A percentile compares a stretch with the other conserved stretches of the same genome.
Evolutionary conservation across 2,797 vertebrate species (phyloP).

Genomic region (Zenarchopterus dispar): DNA sequence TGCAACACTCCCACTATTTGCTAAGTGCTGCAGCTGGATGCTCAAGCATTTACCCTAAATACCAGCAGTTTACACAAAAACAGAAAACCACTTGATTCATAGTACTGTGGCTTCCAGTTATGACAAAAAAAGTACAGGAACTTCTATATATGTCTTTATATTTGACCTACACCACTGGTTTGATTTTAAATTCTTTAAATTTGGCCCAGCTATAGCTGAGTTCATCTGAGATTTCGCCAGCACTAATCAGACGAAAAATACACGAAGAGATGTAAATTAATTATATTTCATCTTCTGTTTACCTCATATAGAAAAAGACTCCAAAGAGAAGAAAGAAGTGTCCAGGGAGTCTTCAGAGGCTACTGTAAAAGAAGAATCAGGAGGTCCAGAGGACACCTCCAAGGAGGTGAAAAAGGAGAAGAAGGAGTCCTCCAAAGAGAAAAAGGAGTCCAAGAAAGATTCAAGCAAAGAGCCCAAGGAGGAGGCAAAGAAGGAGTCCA

Average conservation of each 20-base stretch:
- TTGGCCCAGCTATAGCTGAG: no score
- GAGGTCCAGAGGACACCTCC: constrained; percentile 25
- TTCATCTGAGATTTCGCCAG: not conserved
- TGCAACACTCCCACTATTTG: not conserved
- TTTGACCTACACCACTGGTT: no score
- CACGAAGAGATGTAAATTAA: not conserved
- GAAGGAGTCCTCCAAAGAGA: constrained; percentile 65
- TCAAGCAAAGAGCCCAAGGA: constrained; percentile 55
- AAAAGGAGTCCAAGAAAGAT: constrained; percentile 70
- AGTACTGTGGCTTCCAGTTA: no score
- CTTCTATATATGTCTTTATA: no score
- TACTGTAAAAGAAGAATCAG: constrained; percentile 42
- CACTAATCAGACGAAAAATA: not conserved
- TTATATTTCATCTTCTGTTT: not conserved
- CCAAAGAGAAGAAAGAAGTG: constrained; percentile 59
- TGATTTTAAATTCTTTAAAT: no score
- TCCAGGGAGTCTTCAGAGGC: constrained; percentile 44
- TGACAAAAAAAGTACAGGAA: no score
- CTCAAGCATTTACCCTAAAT: not conserved
- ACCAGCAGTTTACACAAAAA: not conserved
- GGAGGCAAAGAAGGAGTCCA: constrained; percentile 63
- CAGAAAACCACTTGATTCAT: not conserved
- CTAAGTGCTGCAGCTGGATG: not conserved
- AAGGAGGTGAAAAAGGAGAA: constrained; percentile 66
- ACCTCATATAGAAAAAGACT: constrained; percentile 58